These are phyloP conservation scores for Lasioglossum zephyrum DNA, from an alignment of 2,888 invertebrate species.

Conservation along the genomic window DNA sequence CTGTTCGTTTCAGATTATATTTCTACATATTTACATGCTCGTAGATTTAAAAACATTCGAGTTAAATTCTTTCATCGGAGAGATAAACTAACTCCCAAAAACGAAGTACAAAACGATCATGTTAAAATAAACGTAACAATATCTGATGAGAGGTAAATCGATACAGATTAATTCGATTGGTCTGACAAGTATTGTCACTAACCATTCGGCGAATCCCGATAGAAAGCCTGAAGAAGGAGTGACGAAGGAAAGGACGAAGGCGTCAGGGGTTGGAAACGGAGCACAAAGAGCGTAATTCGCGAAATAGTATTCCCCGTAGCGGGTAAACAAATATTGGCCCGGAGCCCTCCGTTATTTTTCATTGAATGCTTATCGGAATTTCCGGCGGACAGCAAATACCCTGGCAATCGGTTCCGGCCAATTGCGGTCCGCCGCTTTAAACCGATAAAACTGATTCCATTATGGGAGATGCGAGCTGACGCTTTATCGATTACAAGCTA, in stretches of 20 bases:
- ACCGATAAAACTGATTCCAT: slow-evolving; percentile 61
- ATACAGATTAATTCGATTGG: neutral
- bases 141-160: neutral
- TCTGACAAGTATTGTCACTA: neutral
- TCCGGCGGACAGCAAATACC: slow-evolving; percentile 52
- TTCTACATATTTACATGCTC: neutral
- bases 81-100: neutral
- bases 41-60: neutral
- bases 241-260: neutral
- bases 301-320: neutral
- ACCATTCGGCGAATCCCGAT: neutral
- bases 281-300: slow-evolving; percentile 14
- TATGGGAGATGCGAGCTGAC: slow-evolving; percentile 49
- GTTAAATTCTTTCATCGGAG: too few species aligned
- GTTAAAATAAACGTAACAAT: neutral
- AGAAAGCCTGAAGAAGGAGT: neutral
- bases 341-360: slow-evolving; percentile 48
- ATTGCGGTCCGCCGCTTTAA: slow-evolving; percentile 57
- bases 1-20: neutral
- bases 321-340: slow-evolving; percentile 34
- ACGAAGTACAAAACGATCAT: neutral
- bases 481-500: slow-evolving; percentile 51
- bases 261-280: neutral
- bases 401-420: slow-evolving; percentile 53
- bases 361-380: slow-evolving; percentile 55